Evolutionary conservation across 2,888 invertebrate genomes (phyloP).

Genomic region (Limnephilus lunatus): DNA sequence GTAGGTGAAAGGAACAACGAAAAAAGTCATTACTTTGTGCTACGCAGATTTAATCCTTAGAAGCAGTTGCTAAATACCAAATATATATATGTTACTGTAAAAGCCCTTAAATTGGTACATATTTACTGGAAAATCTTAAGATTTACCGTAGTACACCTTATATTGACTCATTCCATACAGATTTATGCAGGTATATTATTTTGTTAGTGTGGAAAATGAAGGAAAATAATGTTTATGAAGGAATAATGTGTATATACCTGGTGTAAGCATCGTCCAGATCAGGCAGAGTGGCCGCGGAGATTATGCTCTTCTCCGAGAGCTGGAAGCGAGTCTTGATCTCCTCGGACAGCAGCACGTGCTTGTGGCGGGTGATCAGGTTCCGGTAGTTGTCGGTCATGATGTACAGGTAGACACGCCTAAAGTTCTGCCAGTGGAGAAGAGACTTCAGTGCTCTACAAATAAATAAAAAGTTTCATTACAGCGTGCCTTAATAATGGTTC

Average conservation of each 20-base stretch:
- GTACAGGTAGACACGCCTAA: conserved; percentile 92
- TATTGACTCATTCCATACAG: too few relatives aligned
- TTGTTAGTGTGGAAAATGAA: too few relatives aligned
- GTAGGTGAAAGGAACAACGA: too few relatives aligned
- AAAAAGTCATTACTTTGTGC: too few relatives aligned
- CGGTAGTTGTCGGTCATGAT: conserved; percentile 96
- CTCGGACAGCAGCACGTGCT: conserved; percentile 84
- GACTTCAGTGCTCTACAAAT: conserved; percentile 84
- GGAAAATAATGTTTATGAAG: background rate
- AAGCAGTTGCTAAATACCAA: too few relatives aligned
- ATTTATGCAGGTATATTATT: too few relatives aligned
- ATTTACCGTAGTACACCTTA: too few relatives aligned
- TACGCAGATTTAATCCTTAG: too few relatives aligned
- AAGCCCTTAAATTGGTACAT: too few relatives aligned
- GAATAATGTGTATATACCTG: conserved; percentile 72
- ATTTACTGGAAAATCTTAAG: too few relatives aligned
- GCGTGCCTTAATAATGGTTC: background rate
- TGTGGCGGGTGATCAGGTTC: conserved; percentile 90
- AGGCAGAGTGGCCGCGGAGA: conserved; percentile 90
- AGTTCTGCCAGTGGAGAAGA: conserved; percentile 91
- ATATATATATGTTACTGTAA: too few relatives aligned
- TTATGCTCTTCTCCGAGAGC: conserved; percentile 88
- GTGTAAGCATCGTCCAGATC: conserved; percentile 95
- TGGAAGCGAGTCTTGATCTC: conserved; percentile 83
- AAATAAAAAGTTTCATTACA: background rate